Evolutionary conservation across 2,888 invertebrate species (phyloP).

Genomic region (Drosophila nr. perissopoda): DNA sequence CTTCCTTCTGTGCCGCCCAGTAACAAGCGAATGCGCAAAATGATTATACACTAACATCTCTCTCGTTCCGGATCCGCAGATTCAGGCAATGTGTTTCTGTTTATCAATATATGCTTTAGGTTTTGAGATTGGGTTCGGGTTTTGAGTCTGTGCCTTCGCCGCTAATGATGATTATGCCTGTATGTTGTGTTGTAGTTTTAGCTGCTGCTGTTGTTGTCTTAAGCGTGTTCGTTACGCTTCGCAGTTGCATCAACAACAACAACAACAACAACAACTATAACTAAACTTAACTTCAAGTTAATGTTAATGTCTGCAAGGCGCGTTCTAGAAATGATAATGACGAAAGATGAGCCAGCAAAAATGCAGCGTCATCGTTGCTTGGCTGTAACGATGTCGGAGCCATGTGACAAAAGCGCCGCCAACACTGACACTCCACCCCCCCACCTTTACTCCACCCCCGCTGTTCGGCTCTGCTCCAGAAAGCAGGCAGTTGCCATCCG

Average conservation of each 20-base stretch:
- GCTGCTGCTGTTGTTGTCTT: conserved; percentile 45
- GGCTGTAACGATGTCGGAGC: conserved; percentile 54
- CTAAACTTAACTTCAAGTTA: conserved; percentile 55
- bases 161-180: conserved; percentile 73
- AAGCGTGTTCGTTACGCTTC: conserved; percentile 80
- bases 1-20: conserved; percentile 24
- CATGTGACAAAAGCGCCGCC: conserved; percentile 49
- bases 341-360: conserved; percentile 53
- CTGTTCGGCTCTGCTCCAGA: conserved; percentile 63
- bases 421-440: conserved; percentile 8
- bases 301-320: conserved; percentile 69
- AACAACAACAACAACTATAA: conserved; percentile 16
- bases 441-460: not conserved
- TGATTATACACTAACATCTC: conserved; percentile 59
- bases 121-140: not conserved
- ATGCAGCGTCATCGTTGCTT: conserved; percentile 70
- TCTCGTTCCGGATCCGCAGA: conserved; percentile 1
- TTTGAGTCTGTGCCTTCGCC: conserved; percentile 36
- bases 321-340: conserved; percentile 79
- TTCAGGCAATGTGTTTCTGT: conserved; percentile 31
- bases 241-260: conserved; percentile 68
- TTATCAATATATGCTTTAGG: conserved; percentile 47
- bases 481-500: conserved; percentile 48
- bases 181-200: conserved; percentile 33
- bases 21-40: conserved; percentile 66